A percentile compares a stretch with the other conserved stretches of the same genome.
Conservation (phyloP, 2,888 invertebrate genomes). For the Gibbula magus region DNA sequence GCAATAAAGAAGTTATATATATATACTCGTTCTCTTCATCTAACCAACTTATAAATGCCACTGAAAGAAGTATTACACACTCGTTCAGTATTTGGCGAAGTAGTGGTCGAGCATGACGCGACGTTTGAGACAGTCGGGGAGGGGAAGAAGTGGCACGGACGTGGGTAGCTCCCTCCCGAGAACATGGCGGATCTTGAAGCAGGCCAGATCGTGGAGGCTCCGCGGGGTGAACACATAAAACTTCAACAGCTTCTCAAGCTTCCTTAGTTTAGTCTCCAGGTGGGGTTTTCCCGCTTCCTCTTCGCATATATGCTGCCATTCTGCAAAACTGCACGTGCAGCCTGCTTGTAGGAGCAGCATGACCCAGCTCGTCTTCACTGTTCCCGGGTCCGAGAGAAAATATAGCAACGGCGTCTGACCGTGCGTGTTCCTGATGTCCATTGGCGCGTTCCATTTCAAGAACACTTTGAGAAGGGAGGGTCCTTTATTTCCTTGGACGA, state of each 20-base stretch:
- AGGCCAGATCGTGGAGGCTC: background rate
- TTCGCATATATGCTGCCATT: background rate
- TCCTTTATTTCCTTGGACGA: background rate
- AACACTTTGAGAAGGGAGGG: background rate
- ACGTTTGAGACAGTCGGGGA: background rate
- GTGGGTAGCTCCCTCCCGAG: background rate
- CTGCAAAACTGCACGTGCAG: background rate
- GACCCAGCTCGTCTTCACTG: background rate
- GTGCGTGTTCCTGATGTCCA: background rate
- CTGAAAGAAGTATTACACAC: background rate
- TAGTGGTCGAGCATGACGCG: background rate
- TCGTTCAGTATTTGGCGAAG: background rate
- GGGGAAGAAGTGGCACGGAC: background rate
- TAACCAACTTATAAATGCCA: background rate
- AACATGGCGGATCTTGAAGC: background rate
- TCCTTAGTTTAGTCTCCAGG: background rate
- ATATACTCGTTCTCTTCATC: no score
- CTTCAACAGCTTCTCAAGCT: background rate
- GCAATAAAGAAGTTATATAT: no score
- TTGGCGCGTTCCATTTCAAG: background rate
- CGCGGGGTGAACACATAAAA: background rate
- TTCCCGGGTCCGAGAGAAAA: background rate
- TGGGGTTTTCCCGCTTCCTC: background rate
- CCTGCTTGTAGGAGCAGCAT: background rate
- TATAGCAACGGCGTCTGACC: background rate